Evolutionary conservation across 2,113 vertebrate genomes (phyloP).

Genomic region (Gobio gobio): DNA sequence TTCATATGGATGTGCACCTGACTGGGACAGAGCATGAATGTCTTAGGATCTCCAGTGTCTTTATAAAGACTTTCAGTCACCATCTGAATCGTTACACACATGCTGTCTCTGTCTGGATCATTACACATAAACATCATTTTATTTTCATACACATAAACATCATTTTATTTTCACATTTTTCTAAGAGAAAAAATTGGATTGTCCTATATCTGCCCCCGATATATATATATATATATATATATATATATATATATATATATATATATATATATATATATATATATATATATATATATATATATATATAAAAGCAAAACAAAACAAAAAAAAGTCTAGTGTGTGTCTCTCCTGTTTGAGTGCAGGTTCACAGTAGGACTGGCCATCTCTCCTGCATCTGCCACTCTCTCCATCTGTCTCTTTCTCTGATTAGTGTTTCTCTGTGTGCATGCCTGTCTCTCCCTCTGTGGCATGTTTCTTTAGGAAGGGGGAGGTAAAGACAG

Average conservation of each 20-base stretch:
- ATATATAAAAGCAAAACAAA: too few species aligned
- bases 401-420: conserved; percentile 32
- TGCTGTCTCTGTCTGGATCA: conserved; percentile 41
- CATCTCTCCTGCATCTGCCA: conserved; percentile 26
- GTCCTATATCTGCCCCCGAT: neutral
- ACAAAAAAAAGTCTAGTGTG: neutral
- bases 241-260: too few species aligned
- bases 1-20: conserved; percentile 4
- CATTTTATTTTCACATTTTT: neutral
- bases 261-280: too few species aligned
- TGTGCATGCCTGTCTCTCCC: conserved; percentile 54
- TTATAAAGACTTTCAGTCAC: conserved; percentile 63
- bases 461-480: conserved; percentile 60
- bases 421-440: conserved; percentile 22
- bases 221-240: too few species aligned
- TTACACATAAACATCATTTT: neutral
- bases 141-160: conserved; percentile 8
- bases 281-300: too few species aligned
- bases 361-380: conserved; percentile 37
- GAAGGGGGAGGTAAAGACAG: conserved; percentile 8
- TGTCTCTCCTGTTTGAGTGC: conserved; percentile 14
- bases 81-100: conserved; percentile 53
- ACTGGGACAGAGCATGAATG: conserved; percentile 31
- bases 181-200: neutral
- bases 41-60: conserved; percentile 59